phyloP scores from a whole-genome alignment of 2,888 invertebrate species.

The Melikaiella ostensackeni region DNA sequence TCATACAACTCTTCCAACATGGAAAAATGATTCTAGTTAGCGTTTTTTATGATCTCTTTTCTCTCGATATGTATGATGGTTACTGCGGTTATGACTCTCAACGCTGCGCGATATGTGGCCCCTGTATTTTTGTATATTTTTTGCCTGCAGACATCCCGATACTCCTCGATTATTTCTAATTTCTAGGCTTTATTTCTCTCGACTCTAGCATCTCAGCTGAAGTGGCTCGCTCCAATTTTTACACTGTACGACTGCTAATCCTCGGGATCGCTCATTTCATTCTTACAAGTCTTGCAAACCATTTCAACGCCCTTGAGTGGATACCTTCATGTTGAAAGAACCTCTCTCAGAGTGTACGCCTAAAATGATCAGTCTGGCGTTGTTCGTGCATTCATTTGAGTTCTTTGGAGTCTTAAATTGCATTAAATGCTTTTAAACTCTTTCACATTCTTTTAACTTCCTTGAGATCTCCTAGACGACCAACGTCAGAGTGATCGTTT shows the following conservation, averaged over 20 bases:
- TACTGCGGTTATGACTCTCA: slow-evolving; percentile 64
- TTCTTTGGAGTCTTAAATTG: too few species aligned
- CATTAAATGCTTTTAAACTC: too few species aligned
- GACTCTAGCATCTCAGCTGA: slow-evolving; percentile 33
- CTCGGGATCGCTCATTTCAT: slow-evolving; percentile 29
- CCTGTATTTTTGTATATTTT: slow-evolving; percentile 66
- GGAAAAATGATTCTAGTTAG: slow-evolving; percentile 76
- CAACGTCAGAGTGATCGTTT: too few species aligned
- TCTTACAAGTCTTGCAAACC: not conserved
- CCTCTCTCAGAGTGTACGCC: too few species aligned
- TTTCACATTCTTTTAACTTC: too few species aligned
- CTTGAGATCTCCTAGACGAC: too few species aligned
- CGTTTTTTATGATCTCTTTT: slow-evolving; percentile 77
- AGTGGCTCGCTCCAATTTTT: slow-evolving; percentile 32
- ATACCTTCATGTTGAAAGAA: too few species aligned
- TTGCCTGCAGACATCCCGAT: slow-evolving; percentile 53
- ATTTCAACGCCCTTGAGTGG: too few species aligned
- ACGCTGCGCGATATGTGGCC: slow-evolving; percentile 69
- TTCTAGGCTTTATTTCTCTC: slow-evolving; percentile 48
- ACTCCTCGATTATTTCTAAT: slow-evolving; percentile 42
- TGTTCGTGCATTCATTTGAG: too few species aligned
- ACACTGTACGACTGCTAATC: slow-evolving; percentile 29
- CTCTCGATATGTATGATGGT: slow-evolving; percentile 74
- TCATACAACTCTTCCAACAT: slow-evolving; percentile 69
- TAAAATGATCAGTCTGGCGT: too few species aligned